A percentile compares a stretch with the other conserved stretches of the same genome.
phyloP scores from a whole-genome alignment of 2,888 invertebrate species.

The Eristalinus aeneus region DNA sequence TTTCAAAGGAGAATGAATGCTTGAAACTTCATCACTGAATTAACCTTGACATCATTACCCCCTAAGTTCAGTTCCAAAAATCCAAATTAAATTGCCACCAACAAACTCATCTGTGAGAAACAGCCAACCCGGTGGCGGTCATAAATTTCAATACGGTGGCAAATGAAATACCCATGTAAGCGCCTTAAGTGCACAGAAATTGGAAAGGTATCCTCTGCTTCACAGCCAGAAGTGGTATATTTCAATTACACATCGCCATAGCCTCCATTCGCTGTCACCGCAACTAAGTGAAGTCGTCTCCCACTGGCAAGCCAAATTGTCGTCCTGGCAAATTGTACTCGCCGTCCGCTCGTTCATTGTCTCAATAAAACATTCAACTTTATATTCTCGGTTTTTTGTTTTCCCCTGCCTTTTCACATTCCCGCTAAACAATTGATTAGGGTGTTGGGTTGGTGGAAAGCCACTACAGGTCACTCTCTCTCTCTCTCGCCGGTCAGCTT shows the following conservation, averaged over 20 bases:
- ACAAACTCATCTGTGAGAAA: background rate
- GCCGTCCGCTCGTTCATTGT: conserved; percentile 15
- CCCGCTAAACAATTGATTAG: background rate
- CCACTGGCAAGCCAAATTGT: background rate
- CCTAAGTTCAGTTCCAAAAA: too few species aligned
- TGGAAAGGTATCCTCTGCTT: conserved; percentile 21
- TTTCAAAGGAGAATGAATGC: too few species aligned
- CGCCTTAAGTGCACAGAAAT: conserved; percentile 48
- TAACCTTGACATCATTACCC: too few species aligned
- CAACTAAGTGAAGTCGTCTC: conserved; percentile 14
- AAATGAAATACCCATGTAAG: conserved; percentile 44
- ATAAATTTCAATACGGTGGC: conserved; percentile 60
- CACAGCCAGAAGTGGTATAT: conserved; percentile 42
- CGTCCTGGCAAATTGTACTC: background rate
- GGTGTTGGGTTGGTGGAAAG: background rate
- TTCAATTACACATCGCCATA: conserved; percentile 53
- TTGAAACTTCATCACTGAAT: too few species aligned
- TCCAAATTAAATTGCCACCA: too few species aligned
- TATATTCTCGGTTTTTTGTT: conserved; percentile 32
- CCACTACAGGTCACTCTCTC: background rate
- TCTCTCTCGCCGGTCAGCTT: conserved; percentile 37
- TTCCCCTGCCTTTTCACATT: background rate
- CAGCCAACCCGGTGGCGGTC: background rate
- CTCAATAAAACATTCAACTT: conserved; percentile 64
- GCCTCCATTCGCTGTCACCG: conserved; percentile 10